These are phyloP conservation scores for Dipodomys ordii DNA, from an alignment of 2,113 vertebrate genomes.

Conservation along the genomic window DNA sequence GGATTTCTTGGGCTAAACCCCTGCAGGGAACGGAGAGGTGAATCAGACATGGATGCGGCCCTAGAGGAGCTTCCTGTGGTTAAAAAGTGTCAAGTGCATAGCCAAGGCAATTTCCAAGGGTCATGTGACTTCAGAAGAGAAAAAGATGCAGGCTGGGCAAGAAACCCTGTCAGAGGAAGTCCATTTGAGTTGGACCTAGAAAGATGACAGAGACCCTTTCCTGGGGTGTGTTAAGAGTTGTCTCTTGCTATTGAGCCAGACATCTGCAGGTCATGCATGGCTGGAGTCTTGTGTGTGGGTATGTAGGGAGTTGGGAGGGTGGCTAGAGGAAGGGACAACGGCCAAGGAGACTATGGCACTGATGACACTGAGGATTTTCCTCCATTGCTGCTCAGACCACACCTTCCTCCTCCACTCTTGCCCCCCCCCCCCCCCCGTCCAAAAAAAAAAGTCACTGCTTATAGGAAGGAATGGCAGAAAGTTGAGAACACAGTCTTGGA, in stretches of 20 bases:
- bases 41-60: slow-evolving; percentile 67
- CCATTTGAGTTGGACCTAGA: slow-evolving; percentile 50
- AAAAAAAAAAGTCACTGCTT: background rate
- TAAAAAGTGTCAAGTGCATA: slow-evolving; percentile 19
- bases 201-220: background rate
- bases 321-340: background rate
- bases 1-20: background rate
- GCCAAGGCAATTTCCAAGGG: slow-evolving; percentile 11
- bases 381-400: background rate
- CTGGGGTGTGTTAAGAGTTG: background rate
- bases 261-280: background rate
- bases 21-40: slow-evolving; percentile 43
- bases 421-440: too few relatives aligned
- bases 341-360: background rate
- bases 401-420: too few relatives aligned
- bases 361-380: background rate
- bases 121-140: slow-evolving; percentile 45
- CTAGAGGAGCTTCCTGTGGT: slow-evolving; percentile 23
- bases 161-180: background rate
- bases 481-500: background rate
- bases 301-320: background rate
- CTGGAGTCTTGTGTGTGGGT: background rate
- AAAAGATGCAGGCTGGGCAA: background rate
- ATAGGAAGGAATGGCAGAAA: background rate
- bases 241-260: background rate